Evolutionary conservation across 2,113 vertebrate genomes (phyloP).

Genomic region (Anoplopoma fimbria): DNA sequence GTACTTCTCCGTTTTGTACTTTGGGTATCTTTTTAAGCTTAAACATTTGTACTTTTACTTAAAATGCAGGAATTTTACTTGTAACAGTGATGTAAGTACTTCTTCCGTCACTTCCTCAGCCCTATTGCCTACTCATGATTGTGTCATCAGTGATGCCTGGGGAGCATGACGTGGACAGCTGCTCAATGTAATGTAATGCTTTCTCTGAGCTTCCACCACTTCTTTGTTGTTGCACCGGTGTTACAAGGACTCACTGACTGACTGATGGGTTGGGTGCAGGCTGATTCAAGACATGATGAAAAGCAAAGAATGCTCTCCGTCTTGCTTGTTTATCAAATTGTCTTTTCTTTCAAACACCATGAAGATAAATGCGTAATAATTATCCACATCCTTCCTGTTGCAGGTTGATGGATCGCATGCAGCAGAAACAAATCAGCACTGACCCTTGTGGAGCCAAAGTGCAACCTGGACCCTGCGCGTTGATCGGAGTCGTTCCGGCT

Average conservation of each 20-base stretch:
- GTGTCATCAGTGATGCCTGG: conserved; percentile 21
- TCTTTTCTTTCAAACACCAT: background rate
- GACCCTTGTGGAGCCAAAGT: conserved; percentile 59
- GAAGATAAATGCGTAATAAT: background rate
- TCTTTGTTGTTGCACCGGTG: background rate
- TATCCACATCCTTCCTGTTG: background rate
- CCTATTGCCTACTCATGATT: conserved; percentile 24
- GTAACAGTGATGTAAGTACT: background rate
- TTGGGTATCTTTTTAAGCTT: background rate
- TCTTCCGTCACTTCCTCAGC: background rate
- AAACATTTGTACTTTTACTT: background rate
- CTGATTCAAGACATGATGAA: background rate
- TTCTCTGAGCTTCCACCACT: background rate
- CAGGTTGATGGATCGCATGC: conserved; percentile 80
- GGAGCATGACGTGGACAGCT: conserved; percentile 21
- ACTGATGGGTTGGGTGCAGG: background rate
- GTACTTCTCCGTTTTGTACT: background rate
- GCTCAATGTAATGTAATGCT: conserved; percentile 12
- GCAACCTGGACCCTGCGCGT: conserved; percentile 41
- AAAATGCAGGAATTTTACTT: background rate
- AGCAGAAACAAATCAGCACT: conserved; percentile 56
- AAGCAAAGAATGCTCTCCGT: background rate
- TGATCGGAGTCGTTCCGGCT: conserved; percentile 31
- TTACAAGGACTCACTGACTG: background rate
- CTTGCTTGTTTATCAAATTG: background rate